These are phyloP conservation scores for Sula dactylatra DNA, from an alignment of 2,113 vertebrate species.

Conservation along the genomic window DNA sequence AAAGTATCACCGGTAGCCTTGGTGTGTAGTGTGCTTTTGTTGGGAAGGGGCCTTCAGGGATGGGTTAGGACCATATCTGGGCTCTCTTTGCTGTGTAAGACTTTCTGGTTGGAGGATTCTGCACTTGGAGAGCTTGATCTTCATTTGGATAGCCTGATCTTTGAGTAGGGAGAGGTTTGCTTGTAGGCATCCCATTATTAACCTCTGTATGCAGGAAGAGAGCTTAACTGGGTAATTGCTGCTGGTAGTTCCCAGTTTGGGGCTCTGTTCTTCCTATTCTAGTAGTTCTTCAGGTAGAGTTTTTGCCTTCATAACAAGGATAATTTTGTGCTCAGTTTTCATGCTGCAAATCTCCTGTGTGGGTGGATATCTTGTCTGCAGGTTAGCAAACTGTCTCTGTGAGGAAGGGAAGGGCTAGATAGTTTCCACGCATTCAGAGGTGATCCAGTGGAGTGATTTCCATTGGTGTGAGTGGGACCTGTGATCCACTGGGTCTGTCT, in stretches of 20 bases:
- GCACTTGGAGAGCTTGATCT: not conserved
- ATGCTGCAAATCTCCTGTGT: not conserved
- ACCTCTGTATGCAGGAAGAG: not conserved
- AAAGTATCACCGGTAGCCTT: not conserved
- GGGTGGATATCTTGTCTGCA: not conserved
- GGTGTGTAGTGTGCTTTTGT: not conserved
- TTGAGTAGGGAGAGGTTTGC: not conserved
- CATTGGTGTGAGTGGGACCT: not conserved
- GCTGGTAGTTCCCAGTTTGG: not conserved
- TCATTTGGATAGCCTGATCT: not conserved
- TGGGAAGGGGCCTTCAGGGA: not conserved
- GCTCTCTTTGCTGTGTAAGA: not conserved
- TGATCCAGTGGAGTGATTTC: not conserved
- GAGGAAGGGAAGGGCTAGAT: not conserved
- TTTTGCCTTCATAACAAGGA: not conserved
- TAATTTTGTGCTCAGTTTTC: not conserved
- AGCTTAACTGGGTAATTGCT: not conserved
- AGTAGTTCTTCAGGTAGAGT: not conserved
- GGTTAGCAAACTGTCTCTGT: not conserved
- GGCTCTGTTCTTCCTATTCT: not conserved
- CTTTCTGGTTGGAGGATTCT: not conserved
- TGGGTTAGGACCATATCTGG: not conserved
- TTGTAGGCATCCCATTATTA: not conserved
- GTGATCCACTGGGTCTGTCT: not conserved
- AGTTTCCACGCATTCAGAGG: not conserved